Percentiles rank a stretch among this genome's conserved stretches.
Conservation (phyloP, 2,888 invertebrate genomes). For the Lepidocyrtinus sp. region DNA sequence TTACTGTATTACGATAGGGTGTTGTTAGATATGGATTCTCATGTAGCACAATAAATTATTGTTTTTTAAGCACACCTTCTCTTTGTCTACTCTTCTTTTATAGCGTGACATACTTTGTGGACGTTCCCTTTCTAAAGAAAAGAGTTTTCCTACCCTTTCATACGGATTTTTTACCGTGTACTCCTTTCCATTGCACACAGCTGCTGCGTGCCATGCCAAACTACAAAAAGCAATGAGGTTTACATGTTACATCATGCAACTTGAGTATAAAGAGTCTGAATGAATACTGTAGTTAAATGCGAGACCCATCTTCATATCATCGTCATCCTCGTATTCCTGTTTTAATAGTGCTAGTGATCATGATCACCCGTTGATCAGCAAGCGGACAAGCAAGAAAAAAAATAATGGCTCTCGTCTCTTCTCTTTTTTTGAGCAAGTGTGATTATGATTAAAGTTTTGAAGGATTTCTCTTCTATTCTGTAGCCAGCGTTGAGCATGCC, state of each 20-base stretch:
- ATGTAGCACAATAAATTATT: too few species aligned
- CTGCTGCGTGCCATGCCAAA: slow-evolving; percentile 54
- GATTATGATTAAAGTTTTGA: background rate
- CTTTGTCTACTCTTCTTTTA: too few species aligned
- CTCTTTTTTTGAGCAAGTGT: background rate
- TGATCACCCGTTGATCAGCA: slow-evolving; percentile 57
- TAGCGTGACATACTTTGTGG: too few species aligned
- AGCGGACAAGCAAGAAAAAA: slow-evolving; percentile 31
- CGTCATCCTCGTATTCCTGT: background rate
- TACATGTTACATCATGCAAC: slow-evolving; percentile 32
- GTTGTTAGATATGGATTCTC: too few species aligned
- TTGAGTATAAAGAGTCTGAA: slow-evolving; percentile 17
- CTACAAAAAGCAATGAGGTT: slow-evolving; percentile 46
- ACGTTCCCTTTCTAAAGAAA: too few species aligned
- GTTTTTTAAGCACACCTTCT: too few species aligned
- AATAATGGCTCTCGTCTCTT: slow-evolving; percentile 13
- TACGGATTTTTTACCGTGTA: too few species aligned
- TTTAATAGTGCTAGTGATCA: background rate
- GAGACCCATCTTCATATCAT: too few species aligned
- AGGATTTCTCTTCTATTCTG: slow-evolving; percentile 1
- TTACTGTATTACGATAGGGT: too few species aligned
- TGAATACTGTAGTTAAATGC: slow-evolving; percentile 1
- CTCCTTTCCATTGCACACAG: slow-evolving; percentile 19
- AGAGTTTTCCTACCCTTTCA: too few species aligned
- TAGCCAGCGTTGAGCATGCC: background rate